phyloP scores from a whole-genome alignment of 2,113 vertebrate genomes.

The Penelope pileata region DNA sequence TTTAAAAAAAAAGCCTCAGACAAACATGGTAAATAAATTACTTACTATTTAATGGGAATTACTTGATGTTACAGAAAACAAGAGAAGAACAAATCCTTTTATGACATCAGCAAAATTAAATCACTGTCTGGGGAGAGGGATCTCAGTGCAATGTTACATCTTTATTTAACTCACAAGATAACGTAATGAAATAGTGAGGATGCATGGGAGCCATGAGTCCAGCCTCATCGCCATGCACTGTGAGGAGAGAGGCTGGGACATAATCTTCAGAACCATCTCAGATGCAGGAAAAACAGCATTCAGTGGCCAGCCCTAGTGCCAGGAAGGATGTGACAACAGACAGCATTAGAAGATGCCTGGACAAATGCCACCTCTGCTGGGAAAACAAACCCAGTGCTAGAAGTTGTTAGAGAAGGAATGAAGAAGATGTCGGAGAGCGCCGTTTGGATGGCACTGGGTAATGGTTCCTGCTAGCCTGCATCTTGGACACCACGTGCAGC shows the following conservation, averaged over 20 bases:
- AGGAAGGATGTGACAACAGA: neutral
- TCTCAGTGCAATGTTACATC: neutral
- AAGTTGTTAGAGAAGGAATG: neutral
- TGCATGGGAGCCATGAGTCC: neutral
- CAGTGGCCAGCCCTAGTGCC: neutral
- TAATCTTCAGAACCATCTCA: neutral
- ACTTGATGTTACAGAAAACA: slow-evolving; percentile 7
- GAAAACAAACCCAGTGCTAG: neutral
- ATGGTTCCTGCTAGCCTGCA: neutral
- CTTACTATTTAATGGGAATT: slow-evolving; percentile 25
- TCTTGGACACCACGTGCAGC: neutral
- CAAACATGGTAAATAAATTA: slow-evolving; percentile 34
- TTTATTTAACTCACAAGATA: neutral
- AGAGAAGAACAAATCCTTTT: slow-evolving; percentile 31
- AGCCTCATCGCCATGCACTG: accelerated
- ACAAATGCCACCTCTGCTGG: neutral
- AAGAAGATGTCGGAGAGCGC: neutral
- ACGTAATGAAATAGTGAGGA: neutral
- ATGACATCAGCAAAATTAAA: slow-evolving; percentile 35
- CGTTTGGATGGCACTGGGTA: accelerated
- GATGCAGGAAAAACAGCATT: neutral
- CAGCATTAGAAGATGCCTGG: neutral
- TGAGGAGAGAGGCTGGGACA: neutral
- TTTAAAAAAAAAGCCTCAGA: neutral
- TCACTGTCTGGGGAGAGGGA: slow-evolving; percentile 3